Percentiles rank a stretch among this genome's conserved stretches.
These are phyloP conservation scores for Aphidoletes aphidimyza DNA, from an alignment of 2,888 invertebrate species.

Conservation along the genomic window DNA sequence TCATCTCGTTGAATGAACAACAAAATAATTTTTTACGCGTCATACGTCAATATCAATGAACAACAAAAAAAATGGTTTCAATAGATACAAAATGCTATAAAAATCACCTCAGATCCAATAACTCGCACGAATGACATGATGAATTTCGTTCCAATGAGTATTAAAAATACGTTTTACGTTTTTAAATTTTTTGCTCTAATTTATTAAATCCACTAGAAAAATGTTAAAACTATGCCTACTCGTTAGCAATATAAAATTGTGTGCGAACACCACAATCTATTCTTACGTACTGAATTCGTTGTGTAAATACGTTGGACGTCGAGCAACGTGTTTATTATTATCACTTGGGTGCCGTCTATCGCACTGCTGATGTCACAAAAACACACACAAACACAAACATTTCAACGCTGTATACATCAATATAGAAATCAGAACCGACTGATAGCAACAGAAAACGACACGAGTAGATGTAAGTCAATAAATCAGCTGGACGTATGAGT, in stretches of 20 bases:
- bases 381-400: too few relatives aligned
- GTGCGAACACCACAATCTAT: conserved; percentile 33
- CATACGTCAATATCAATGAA: not conserved
- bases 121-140: conserved; percentile 64
- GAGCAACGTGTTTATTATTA: conserved; percentile 11
- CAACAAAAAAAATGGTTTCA: not conserved
- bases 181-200: not conserved
- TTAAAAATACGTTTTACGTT: not conserved
- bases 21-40: not conserved
- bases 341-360: not conserved
- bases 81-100: not conserved
- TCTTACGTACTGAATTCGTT: not conserved
- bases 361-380: not conserved
- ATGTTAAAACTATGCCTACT: not conserved
- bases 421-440: not conserved
- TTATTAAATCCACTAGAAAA: not conserved
- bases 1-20: not conserved
- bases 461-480: not conserved
- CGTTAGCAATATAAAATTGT: not conserved
- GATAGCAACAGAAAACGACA: not conserved
- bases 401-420: not conserved
- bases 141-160: not conserved
- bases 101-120: conserved; percentile 63
- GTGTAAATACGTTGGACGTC: not conserved
- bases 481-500: not conserved